phyloP scores from a whole-genome alignment of 2,797 vertebrate genomes.

The Ciconia nigra region DNA sequence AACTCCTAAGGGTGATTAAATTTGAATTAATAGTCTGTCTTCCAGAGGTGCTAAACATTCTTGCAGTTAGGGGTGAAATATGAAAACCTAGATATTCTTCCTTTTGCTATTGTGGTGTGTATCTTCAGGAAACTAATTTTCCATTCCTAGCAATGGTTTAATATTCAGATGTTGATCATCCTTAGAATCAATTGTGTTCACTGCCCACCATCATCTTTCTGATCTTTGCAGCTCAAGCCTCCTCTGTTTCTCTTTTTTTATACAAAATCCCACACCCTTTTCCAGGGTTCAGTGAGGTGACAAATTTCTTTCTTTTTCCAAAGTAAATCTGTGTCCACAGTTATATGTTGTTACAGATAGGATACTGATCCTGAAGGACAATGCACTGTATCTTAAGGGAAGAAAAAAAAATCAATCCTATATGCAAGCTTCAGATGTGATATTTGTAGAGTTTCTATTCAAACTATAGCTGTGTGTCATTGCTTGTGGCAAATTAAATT shows the following conservation, averaged over 20 bases:
- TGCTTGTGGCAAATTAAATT: slow-evolving; percentile 44
- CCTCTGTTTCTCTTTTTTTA: neutral
- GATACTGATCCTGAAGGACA: neutral
- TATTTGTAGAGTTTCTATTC: slow-evolving; percentile 10
- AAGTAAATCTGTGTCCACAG: neutral
- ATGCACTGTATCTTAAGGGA: neutral
- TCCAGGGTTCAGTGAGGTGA: neutral
- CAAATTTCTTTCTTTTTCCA: neutral
- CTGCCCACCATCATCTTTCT: neutral
- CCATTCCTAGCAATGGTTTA: neutral
- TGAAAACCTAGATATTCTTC: neutral
- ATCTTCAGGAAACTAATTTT: neutral
- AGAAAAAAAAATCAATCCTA: neutral
- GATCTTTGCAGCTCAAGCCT: neutral
- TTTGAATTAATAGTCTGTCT: neutral
- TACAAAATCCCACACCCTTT: neutral
- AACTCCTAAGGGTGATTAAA: neutral
- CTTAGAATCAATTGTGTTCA: neutral
- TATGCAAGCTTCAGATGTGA: neutral
- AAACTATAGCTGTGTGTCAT: neutral
- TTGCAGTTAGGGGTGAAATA: neutral
- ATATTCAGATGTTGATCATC: neutral
- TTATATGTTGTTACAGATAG: neutral
- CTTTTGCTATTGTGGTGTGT: neutral
- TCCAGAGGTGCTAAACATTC: neutral